Conservation (phyloP, 2,113 vertebrate species). For the Coryphaenoides rupestris region DNA sequence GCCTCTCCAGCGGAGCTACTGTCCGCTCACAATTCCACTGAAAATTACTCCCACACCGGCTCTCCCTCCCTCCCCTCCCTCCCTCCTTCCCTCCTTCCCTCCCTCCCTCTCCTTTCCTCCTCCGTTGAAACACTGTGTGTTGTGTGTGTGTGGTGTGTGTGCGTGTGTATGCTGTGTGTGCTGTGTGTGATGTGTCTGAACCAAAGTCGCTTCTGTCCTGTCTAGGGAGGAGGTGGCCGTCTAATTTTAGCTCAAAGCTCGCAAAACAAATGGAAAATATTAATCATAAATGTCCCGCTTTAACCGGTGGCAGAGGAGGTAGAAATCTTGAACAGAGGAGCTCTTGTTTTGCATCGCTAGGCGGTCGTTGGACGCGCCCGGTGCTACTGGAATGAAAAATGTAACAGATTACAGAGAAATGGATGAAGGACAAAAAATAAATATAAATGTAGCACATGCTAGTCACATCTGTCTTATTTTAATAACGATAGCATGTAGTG, state of each 20-base stretch:
- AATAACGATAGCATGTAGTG: constrained; percentile 5
- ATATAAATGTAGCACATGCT: no score
- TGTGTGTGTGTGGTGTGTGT: no score
- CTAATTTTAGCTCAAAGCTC: constrained; percentile 85
- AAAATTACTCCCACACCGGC: constrained; percentile 90
- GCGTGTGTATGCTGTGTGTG: constrained; percentile 10
- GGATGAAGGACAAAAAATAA: constrained; percentile 64
- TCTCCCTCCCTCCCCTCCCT: no score
- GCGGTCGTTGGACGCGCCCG: constrained; percentile 29
- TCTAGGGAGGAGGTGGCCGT: constrained; percentile 80
- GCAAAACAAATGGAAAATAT: constrained; percentile 78
- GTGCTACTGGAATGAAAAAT: constrained; percentile 30
- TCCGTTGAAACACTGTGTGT: constrained; percentile 39
- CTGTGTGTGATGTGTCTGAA: constrained; percentile 59
- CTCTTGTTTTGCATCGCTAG: constrained; percentile 13
- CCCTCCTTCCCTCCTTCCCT: no score
- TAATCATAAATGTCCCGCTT: constrained; percentile 77
- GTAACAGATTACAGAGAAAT: constrained; percentile 61
- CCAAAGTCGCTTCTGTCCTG: constrained; percentile 79
- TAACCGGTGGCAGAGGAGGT: constrained; percentile 61
- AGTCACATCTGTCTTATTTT: not conserved
- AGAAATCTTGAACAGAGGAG: constrained; percentile 56
- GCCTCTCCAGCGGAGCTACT: constrained; percentile 97
- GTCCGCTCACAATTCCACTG: constrained; percentile 95
- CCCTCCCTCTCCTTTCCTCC: constrained; percentile 34